Percentiles rank a stretch among this genome's conserved stretches.
Evolutionary conservation across 2,888 invertebrate genomes (phyloP).

Genomic region (Iphiclides podalirius): DNA sequence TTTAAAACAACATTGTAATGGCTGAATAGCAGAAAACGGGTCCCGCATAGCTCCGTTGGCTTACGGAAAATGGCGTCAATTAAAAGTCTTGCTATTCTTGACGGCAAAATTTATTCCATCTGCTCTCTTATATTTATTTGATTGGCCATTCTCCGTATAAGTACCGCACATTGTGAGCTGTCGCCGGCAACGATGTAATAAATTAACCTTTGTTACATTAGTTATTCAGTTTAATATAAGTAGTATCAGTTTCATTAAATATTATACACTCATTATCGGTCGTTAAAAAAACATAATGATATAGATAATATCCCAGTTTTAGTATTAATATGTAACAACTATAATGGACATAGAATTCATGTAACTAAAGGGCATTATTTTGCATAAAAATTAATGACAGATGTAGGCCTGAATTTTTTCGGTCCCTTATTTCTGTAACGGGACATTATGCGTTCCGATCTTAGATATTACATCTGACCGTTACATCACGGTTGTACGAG

Average conservation of each 20-base stretch:
- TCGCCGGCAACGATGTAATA: slow-evolving; percentile 1
- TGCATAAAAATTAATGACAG: too few relatives aligned
- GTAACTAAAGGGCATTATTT: too few relatives aligned
- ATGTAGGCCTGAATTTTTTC: too few relatives aligned
- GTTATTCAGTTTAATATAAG: slow-evolving; percentile 9
- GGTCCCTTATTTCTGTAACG: too few relatives aligned
- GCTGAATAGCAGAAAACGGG: slow-evolving; percentile 19
- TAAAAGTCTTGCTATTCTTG: slow-evolving; percentile 17
- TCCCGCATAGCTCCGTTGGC: slow-evolving; percentile 7
- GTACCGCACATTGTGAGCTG: slow-evolving; percentile 2
- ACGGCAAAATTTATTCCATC: slow-evolving; percentile 20
- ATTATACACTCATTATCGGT: too few relatives aligned
- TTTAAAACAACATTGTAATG: slow-evolving; percentile 20
- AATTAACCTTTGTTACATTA: slow-evolving; percentile 12
- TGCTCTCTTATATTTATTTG: slow-evolving; percentile 20
- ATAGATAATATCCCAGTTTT: too few relatives aligned
- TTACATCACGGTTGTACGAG: slow-evolving; percentile 42
- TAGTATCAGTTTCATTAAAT: too few relatives aligned
- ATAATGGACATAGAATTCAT: too few relatives aligned
- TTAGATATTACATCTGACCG: slow-evolving; percentile 35
- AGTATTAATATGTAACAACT: too few relatives aligned
- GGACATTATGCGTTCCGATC: background rate
- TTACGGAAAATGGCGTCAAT: slow-evolving; percentile 19
- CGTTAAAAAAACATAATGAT: too few relatives aligned
- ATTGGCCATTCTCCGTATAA: slow-evolving; percentile 11